Evolutionary conservation across 2,888 invertebrate species (phyloP), one percentile per base, ranked within the genome.

Genomic region (Yponomeuta cagnagella): DNA sequence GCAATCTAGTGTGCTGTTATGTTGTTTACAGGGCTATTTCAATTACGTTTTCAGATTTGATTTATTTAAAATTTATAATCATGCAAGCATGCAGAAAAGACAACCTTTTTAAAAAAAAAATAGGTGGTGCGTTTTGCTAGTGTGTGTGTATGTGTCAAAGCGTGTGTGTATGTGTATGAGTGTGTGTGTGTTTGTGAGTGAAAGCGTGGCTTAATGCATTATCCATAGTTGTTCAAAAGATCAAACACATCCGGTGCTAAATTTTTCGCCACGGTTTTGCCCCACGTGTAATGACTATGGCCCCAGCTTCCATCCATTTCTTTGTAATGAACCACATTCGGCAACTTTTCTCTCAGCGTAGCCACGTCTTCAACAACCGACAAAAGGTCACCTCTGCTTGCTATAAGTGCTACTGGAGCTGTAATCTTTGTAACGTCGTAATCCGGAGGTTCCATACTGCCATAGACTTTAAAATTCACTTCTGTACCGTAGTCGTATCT

Each of bases 321-420:
- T 75, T 94, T 94, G 78, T 93, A 87, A 48, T 93, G 94, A 69
- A 94, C 88, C 1, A 92, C 89, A 76, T 93, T 93, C 0, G 90
- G 86, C 30, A 96, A 79, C 71, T 93, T 85, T 0, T 85, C 82
- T 69, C 93, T 93, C 64, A 96, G 83, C 69, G 87, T 90, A 12
- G 89, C 79, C 0, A 95, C 95, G 79, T 96, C 96, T 82, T 93
- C 78, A 48, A 93, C 89, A 76, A 94, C 94, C 0, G 96, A 93
- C 2, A 97, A 84, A 94, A 95, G 95, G 82, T 97, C 97, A 76
- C 96, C 95, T 63, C 94, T 87, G 1, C 94, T 93, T 78, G 94
- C 95, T 75, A 95, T 94, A 63, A 97, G 79, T 63, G 94, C 94
- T 2, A 95, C 89, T 0, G 96, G 95, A 15, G 94, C 84, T 9